Conservation (phyloP, 2,888 invertebrate genomes). For the Leptogaster cylindrica region DNA sequence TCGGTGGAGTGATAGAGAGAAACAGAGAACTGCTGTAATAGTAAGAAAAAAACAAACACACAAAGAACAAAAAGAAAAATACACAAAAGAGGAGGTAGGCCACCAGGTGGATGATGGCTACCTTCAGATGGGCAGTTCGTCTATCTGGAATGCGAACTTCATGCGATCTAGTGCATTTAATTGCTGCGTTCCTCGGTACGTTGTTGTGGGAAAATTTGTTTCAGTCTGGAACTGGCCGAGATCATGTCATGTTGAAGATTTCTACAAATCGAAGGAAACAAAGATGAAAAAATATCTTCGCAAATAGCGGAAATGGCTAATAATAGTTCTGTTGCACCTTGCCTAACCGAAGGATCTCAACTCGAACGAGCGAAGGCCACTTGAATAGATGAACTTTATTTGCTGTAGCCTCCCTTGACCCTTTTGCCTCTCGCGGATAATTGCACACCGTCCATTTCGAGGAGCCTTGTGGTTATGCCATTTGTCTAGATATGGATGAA, state of each 20-base stretch:
- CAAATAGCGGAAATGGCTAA: conserved; percentile 35
- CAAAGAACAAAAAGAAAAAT: not conserved
- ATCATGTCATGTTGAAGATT: too few relatives aligned
- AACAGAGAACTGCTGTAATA: not conserved
- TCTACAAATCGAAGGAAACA: not conserved
- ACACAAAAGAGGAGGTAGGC: not conserved
- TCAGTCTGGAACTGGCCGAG: not conserved
- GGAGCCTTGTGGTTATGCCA: too few relatives aligned
- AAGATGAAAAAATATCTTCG: not conserved
- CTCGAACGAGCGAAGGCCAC: too few relatives aligned
- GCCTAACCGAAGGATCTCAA: not conserved
- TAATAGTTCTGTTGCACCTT: conserved; percentile 33
- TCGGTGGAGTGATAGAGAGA: not conserved
- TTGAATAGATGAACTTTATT: too few relatives aligned
- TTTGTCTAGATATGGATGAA: too few relatives aligned
- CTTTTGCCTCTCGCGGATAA: too few relatives aligned
- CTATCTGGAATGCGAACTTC: conserved; percentile 23
- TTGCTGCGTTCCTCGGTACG: conserved; percentile 3
- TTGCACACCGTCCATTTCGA: too few relatives aligned
- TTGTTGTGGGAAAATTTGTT: conserved; percentile 21
- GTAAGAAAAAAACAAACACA: not conserved
- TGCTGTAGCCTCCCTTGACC: too few relatives aligned
- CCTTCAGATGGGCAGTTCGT: conserved; percentile 17
- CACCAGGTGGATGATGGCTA: conserved; percentile 17
- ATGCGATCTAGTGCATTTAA: conserved; percentile 30